phyloP scores from a whole-genome alignment of 2,888 invertebrate genomes.

The Odiellus spinosus region DNA sequence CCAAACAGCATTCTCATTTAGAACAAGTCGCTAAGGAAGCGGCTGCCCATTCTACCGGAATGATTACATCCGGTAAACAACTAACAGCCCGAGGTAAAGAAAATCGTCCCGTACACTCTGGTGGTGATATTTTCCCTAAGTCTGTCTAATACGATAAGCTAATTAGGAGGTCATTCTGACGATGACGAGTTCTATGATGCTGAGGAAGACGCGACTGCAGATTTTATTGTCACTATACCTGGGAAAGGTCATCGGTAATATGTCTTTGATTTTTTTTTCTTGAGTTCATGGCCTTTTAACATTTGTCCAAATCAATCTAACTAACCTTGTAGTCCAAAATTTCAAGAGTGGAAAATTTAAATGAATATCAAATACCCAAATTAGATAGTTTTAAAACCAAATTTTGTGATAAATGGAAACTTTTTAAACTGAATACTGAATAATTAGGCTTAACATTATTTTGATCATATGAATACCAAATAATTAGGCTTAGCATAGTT shows the following conservation, averaged over 20 bases:
- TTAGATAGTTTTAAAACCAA: too few species aligned
- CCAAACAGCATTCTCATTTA: slow-evolving; percentile 85
- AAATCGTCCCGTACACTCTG: not conserved
- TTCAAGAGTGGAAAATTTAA: too few species aligned
- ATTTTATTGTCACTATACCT: slow-evolving; percentile 30
- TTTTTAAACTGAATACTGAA: too few species aligned
- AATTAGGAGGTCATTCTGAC: slow-evolving; percentile 35
- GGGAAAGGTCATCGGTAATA: slow-evolving; percentile 22
- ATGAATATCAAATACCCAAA: too few species aligned
- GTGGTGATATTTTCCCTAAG: not conserved
- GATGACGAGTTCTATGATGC: slow-evolving; percentile 49
- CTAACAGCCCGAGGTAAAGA: not conserved
- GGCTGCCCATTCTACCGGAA: slow-evolving; percentile 3
- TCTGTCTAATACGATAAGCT: not conserved
- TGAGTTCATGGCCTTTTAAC: too few species aligned
- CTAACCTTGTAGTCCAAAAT: too few species aligned
- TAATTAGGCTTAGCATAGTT: too few species aligned
- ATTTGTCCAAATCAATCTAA: too few species aligned
- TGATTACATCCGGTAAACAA: not conserved
- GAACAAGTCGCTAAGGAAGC: slow-evolving; percentile 50
- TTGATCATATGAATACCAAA: too few species aligned
- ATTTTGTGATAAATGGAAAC: too few species aligned
- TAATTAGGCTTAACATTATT: too few species aligned
- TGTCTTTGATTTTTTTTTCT: slow-evolving; percentile 1
- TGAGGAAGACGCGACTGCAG: slow-evolving; percentile 30